Percentiles rank a stretch among this genome's conserved stretches.
phyloP scores from a whole-genome alignment of 2,113 vertebrate species.

The Seriola quinqueradiata region DNA sequence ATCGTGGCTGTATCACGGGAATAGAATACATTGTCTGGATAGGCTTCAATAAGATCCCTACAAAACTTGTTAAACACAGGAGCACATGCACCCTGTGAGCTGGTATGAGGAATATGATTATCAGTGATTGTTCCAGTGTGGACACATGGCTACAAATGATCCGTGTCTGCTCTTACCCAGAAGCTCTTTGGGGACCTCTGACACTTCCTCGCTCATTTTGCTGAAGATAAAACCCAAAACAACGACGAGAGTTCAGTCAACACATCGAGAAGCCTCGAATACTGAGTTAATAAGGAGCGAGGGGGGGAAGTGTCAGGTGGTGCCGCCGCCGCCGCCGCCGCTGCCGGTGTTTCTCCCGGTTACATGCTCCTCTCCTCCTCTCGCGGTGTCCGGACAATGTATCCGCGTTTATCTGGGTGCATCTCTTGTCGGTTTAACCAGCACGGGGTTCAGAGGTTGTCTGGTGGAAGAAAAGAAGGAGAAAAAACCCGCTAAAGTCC shows the following conservation, averaged over 20 bases:
- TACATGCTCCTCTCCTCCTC: conserved; percentile 77
- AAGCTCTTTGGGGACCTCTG: conserved; percentile 91
- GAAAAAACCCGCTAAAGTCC: neutral
- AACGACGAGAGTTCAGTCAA: conserved; percentile 20
- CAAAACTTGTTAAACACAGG: neutral
- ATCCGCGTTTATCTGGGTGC: conserved; percentile 49
- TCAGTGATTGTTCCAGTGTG: conserved; percentile 48
- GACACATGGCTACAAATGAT: conserved; percentile 63
- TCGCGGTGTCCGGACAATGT: conserved; percentile 61
- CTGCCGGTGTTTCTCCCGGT: conserved; percentile 63
- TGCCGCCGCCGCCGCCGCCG: conserved; percentile 43
- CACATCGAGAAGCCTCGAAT: conserved; percentile 40
- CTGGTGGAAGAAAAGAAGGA: neutral
- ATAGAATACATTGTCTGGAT: neutral
- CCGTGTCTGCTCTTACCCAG: conserved; percentile 85
- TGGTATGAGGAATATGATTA: neutral
- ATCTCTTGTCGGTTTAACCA: conserved; percentile 51
- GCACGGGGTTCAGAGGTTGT: neutral
- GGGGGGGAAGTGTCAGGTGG: conserved; percentile 77
- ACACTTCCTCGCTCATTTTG: conserved; percentile 91
- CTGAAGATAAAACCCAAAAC: conserved; percentile 54
- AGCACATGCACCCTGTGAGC: conserved; percentile 4
- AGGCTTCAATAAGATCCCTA: neutral
- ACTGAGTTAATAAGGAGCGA: conserved; percentile 11
- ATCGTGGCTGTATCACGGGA: neutral